Evolutionary conservation across 2,888 invertebrate species (phyloP).

Genomic region (Philaethria dido): DNA sequence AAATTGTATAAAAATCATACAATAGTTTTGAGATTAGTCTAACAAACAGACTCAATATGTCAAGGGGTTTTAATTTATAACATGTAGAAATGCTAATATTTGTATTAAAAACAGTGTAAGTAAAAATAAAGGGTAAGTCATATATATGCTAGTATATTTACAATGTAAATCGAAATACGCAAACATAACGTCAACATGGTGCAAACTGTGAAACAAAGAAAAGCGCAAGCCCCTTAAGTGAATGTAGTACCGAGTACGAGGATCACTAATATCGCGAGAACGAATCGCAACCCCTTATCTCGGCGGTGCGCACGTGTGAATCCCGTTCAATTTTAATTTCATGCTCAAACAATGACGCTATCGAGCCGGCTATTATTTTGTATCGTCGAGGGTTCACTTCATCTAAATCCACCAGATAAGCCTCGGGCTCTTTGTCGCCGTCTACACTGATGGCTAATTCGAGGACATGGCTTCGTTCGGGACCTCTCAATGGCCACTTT

Average conservation of each 20-base stretch:
- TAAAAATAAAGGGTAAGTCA: neutral
- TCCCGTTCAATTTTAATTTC: slow-evolving; percentile 83
- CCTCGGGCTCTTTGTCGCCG: slow-evolving; percentile 76
- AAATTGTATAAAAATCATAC: too few relatives aligned
- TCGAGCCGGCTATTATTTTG: slow-evolving; percentile 81
- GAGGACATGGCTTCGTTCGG: slow-evolving; percentile 49
- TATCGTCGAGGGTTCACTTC: slow-evolving; percentile 80
- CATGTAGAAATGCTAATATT: neutral
- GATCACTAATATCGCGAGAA: slow-evolving; percentile 65
- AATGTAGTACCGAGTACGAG: slow-evolving; percentile 58
- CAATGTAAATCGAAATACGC: neutral
- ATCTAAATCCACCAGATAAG: slow-evolving; percentile 82
- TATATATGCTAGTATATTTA: slow-evolving; percentile 18
- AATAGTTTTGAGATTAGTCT: neutral
- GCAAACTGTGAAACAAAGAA: slow-evolving; percentile 55
- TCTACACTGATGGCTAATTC: slow-evolving; percentile 76
- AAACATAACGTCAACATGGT: neutral
- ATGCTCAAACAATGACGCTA: slow-evolving; percentile 84
- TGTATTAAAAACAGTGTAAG: neutral
- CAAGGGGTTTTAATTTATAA: neutral
- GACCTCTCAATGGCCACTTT: slow-evolving; percentile 52
- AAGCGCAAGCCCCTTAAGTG: slow-evolving; percentile 75
- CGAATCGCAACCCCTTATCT: slow-evolving; percentile 75
- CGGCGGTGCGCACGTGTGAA: slow-evolving; percentile 81
- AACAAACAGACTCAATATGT: neutral